Evolutionary conservation across 2,888 invertebrate species (phyloP).

Genomic region (Trachelus stipa): DNA sequence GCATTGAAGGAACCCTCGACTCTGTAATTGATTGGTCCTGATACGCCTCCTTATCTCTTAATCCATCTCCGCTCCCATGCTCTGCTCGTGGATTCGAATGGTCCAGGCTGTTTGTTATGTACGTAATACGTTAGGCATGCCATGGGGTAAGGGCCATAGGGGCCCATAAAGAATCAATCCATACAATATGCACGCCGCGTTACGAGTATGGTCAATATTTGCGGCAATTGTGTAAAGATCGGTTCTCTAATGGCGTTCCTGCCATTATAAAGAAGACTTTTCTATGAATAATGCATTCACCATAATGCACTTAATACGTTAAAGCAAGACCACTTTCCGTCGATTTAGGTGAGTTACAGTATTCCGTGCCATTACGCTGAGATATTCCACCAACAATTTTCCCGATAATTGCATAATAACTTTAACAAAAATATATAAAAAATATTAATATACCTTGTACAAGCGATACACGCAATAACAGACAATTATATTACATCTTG

Average conservation of each 20-base stretch:
- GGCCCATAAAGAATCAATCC: constrained; percentile 57
- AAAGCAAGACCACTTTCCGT: neutral
- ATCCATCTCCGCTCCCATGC: constrained; percentile 55
- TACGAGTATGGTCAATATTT: constrained; percentile 56
- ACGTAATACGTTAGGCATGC: constrained; percentile 30
- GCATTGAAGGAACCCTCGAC: constrained; percentile 47
- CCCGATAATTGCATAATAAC: neutral
- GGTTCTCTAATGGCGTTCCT: constrained; percentile 30
- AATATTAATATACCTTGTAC: neutral
- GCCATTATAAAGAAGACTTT: constrained; percentile 32
- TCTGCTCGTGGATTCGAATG: constrained; percentile 38
- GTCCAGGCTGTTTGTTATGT: constrained; percentile 39
- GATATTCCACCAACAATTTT: neutral
- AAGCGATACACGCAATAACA: neutral
- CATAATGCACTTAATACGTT: neutral
- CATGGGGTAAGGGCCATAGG: constrained; percentile 26
- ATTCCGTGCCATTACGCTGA: neutral
- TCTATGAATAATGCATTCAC: constrained; percentile 50
- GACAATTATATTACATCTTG: neutral
- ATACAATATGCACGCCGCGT: constrained; percentile 43
- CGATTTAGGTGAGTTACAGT: neutral
- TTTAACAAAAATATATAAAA: neutral
- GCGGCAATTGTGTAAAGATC: constrained; percentile 53
- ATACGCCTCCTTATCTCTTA: constrained; percentile 64
- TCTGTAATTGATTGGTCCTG: constrained; percentile 64